These are phyloP conservation scores for Remorina albescens DNA, from an alignment of 2,797 vertebrate genomes.

Conservation along the genomic window DNA sequence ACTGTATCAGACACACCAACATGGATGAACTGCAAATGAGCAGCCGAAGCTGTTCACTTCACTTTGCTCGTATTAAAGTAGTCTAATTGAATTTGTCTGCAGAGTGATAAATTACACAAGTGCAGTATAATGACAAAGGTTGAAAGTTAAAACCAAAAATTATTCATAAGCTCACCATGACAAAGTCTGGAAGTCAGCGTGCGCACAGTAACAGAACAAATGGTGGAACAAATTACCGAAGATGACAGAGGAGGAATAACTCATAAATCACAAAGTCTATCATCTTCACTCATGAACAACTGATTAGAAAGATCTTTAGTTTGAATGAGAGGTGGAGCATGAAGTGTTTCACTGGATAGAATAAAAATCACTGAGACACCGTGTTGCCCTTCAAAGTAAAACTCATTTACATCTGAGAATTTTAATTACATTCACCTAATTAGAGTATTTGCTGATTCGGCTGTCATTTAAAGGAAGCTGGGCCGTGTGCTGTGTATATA, in stretches of 20 bases:
- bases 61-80: slow-evolving; percentile 28
- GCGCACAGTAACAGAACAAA: slow-evolving; percentile 1
- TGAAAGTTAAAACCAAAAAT: neutral
- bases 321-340: slow-evolving; percentile 6
- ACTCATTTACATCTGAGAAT: slow-evolving; percentile 74
- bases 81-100: slow-evolving; percentile 30
- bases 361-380: slow-evolving; percentile 55
- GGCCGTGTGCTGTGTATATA: slow-evolving; percentile 14
- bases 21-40: slow-evolving; percentile 24
- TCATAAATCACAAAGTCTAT: neutral
- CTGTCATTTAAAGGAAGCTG: slow-evolving; percentile 61
- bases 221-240: neutral
- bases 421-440: slow-evolving; percentile 72
- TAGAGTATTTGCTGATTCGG: slow-evolving; percentile 70
- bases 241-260: neutral
- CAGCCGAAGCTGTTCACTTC: slow-evolving; percentile 22
- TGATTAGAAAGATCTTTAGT: neutral
- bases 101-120: slow-evolving; percentile 26
- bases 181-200: neutral
- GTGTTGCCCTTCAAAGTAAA: slow-evolving; percentile 62
- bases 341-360: slow-evolving; percentile 27
- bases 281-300: neutral
- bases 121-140: slow-evolving; percentile 1
- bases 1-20: neutral
- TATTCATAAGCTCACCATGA: neutral